Conservation (phyloP, 2,888 invertebrate genomes). For the Drosophila fungiperda region DNA sequence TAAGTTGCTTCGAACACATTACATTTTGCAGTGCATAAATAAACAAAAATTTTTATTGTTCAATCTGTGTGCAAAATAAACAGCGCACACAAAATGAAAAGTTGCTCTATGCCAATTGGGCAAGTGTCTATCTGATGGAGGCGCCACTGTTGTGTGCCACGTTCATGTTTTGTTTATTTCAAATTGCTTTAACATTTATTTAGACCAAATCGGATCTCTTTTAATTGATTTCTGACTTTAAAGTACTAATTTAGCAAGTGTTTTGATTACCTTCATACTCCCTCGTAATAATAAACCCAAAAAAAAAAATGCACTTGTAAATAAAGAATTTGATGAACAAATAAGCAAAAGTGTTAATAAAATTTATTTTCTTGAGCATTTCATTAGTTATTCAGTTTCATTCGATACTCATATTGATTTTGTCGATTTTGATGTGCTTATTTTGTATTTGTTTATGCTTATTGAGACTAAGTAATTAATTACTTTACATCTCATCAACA, state of each 20-base stretch:
- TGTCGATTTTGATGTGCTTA: neutral
- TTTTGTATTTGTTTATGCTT: neutral
- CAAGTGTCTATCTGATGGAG: conserved; percentile 9
- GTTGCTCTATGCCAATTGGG: conserved; percentile 30
- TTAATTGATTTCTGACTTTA: conserved; percentile 14
- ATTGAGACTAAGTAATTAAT: neutral
- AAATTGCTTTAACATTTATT: conserved; percentile 26
- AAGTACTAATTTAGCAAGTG: conserved; percentile 22
- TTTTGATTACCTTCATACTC: conserved; percentile 40
- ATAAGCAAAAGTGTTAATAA: neutral
- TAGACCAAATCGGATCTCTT: conserved; percentile 10
- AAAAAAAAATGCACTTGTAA: neutral
- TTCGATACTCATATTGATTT: neutral
- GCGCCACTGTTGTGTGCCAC: conserved; percentile 5
- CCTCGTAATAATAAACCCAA: neutral
- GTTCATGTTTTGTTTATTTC: conserved; percentile 24
- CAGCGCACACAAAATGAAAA: conserved; percentile 50
- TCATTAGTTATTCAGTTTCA: neutral
- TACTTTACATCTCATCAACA: neutral
- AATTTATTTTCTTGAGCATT: neutral
- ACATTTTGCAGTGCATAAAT: conserved; percentile 66
- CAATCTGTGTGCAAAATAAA: conserved; percentile 54
- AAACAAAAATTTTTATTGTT: conserved; percentile 69
- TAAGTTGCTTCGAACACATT: conserved; percentile 57
- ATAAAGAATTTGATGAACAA: neutral